Evolutionary conservation across 2,797 vertebrate genomes (phyloP), one percentile per base, ranked within the genome.

Genomic region (Toxotes lorentzi): DNA sequence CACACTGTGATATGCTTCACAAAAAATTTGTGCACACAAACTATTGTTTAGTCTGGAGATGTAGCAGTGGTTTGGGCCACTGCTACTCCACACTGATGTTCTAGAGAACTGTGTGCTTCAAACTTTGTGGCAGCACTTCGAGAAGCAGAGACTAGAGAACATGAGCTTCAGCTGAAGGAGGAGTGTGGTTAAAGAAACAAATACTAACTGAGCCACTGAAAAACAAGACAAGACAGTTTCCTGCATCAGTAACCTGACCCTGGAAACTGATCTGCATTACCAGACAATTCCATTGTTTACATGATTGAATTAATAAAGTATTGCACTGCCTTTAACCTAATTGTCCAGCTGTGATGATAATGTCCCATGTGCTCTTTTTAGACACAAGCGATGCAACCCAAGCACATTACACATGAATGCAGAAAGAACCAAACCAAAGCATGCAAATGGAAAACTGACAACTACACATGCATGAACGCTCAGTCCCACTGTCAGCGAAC

Each of bases 381-480:
- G 10, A 50, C 35, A 0, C 0, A 47, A 38, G 43, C 21, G 2
- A 63, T 23, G 50, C 68, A 78, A 76, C 38, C 48, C 43, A 23
- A 75, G 45, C 21, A 64, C 14, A 68, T 41, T 1, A 30, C 1
- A 30, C 41, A 45, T 21, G 4, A 51, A 66, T 47, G 27, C 30
- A 65, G 45, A 17, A 21, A 72, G 1, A 68, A 75, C 30, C 1
- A 70, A 50, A 61, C 21, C 45, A 69, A 68, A 71, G 3, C 86
- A 87, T 91, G 89, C 91, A 87, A 41, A 79, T 23, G 30, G 35
- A 60, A 67, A 72, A 59, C 54, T 23, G n/a, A 69, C 27, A 5
- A 74, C 72, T 84, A 77, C 74, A 74, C 86, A 77, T 87, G 86
- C 88, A 30, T 3, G 7, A 57, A 19, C 0, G 14, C 21, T 43